Conservation (phyloP, 2,113 vertebrate genomes). For the Notarius quadriscutis region DNA sequence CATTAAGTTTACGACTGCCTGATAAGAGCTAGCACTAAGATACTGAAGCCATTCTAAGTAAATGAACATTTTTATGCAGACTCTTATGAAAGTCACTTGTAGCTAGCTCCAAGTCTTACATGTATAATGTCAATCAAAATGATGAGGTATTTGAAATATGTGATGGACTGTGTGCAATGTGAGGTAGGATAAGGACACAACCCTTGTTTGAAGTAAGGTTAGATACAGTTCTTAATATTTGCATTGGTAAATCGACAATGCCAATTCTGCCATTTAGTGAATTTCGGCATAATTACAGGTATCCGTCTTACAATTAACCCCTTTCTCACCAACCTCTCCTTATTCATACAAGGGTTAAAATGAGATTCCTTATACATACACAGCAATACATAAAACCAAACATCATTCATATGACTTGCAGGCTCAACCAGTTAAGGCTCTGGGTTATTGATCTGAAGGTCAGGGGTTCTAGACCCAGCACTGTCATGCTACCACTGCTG, state of each 20-base stretch:
- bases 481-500: too few relatives aligned
- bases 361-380: not conserved
- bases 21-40: slow-evolving; percentile 56
- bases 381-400: too few relatives aligned
- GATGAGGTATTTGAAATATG: slow-evolving; percentile 37
- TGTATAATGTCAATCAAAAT: slow-evolving; percentile 60
- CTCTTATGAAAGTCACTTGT: slow-evolving; percentile 3
- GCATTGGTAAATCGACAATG: not conserved
- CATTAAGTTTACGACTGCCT: slow-evolving; percentile 70
- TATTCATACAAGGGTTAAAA: not conserved
- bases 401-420: too few relatives aligned
- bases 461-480: too few relatives aligned
- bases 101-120: slow-evolving; percentile 52
- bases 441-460: too few relatives aligned
- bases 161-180: slow-evolving; percentile 65
- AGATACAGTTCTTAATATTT: not conserved
- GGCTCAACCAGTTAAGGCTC: too few relatives aligned
- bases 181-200: slow-evolving; percentile 30
- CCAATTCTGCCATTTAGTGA: not conserved
- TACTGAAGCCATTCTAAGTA: slow-evolving; percentile 58
- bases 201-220: not conserved
- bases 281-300: not conserved
- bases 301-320: not conserved
- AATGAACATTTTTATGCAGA: slow-evolving; percentile 50
- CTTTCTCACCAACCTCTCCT: not conserved